Percentiles rank a stretch among this genome's conserved stretches.
Evolutionary conservation across 1,140 invertebrate species (phyloP).

Genomic region (Drosophila hydei): DNA sequence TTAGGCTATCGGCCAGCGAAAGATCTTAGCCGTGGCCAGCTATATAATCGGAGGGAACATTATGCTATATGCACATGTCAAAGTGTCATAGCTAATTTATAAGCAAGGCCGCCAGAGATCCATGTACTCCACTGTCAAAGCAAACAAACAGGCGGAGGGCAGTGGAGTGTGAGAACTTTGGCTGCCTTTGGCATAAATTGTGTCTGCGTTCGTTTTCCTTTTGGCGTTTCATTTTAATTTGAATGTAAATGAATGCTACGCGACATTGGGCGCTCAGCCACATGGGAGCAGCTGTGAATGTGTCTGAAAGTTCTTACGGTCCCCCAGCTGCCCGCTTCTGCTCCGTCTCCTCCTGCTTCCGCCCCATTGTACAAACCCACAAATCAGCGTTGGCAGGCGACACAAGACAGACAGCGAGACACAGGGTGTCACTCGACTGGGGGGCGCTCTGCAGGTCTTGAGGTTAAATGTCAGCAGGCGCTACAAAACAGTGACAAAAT

Average conservation of each 20-base stretch:
- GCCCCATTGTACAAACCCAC: slow-evolving; percentile 23
- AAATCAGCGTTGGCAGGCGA: slow-evolving; percentile 46
- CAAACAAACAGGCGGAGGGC: slow-evolving; percentile 40
- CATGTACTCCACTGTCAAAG: slow-evolving; percentile 76
- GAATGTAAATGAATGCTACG: slow-evolving; percentile 79
- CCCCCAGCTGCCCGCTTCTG: background rate
- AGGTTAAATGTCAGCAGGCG: slow-evolving; percentile 76
- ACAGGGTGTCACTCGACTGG: background rate
- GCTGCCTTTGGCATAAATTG: slow-evolving; percentile 73
- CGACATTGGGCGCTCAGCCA: slow-evolving; percentile 34
- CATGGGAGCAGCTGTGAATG: slow-evolving; percentile 45
- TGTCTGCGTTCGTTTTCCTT: slow-evolving; percentile 39
- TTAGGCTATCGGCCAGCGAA: slow-evolving; percentile 62
- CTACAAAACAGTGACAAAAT: slow-evolving; percentile 79
- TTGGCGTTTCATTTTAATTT: slow-evolving; percentile 78
- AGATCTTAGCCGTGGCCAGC: slow-evolving; percentile 65
- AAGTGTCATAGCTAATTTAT: slow-evolving; percentile 72
- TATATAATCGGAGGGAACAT: slow-evolving; percentile 24
- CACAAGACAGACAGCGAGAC: slow-evolving; percentile 16
- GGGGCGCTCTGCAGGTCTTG: slow-evolving; percentile 21
- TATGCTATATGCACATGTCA: slow-evolving; percentile 49
- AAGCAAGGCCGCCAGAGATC: slow-evolving; percentile 65
- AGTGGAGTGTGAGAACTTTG: slow-evolving; percentile 9
- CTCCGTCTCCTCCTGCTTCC: background rate
- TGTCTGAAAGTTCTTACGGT: slow-evolving; percentile 40